Evolutionary conservation across 2,797 vertebrate genomes (phyloP), one percentile per base, ranked within the genome.

Genomic region (Sylvilagus floridanus): DNA sequence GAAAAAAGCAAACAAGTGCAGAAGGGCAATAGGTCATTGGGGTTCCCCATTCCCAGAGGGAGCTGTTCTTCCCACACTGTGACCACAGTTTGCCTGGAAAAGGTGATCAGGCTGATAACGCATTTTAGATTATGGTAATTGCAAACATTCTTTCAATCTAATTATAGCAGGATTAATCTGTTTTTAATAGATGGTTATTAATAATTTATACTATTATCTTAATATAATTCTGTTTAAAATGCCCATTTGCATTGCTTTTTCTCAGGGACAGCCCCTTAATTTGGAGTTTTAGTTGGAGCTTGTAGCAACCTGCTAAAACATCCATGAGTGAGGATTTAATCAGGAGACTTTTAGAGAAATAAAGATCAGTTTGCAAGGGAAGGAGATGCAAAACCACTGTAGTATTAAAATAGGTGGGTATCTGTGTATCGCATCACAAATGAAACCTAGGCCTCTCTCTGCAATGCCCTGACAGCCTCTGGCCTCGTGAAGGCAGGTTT

Each of bases 121-220:
- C 96, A 96, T 96, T 97, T 97, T 96, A 94, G 94, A 96, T 96
- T 95, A 94, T 79, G 86, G 95, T 97, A 96, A 96, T 96, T 96
- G 96, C 85, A 83, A 52, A 96, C 88, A 97, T 98, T 97, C 97
- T 96, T 98, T 96, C 96, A 88, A 90, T 94, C 95, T 97, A 97
- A 98, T 97, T 97, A 97, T 96, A 98, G 97, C 63, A 96, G 96
- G 97, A 98, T 97, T 98, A 98, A 97, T 98, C 97, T 97, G 90
- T 92, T 96, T 97, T 97, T 98, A 98, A 97, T 97, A 98, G 97
- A 96, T 95, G 94, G 85, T 88, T 94, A 63, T 98, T 98, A 98
- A 98, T 97, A 98, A 98, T 98, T 98, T 98, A 97, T 97, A 98
- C 96, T 97, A 97, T 98, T 98, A 98, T 97, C 96, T 97, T 97